Conservation (phyloP, 2,888 invertebrate genomes). For the Limnephilus rhombicus region DNA sequence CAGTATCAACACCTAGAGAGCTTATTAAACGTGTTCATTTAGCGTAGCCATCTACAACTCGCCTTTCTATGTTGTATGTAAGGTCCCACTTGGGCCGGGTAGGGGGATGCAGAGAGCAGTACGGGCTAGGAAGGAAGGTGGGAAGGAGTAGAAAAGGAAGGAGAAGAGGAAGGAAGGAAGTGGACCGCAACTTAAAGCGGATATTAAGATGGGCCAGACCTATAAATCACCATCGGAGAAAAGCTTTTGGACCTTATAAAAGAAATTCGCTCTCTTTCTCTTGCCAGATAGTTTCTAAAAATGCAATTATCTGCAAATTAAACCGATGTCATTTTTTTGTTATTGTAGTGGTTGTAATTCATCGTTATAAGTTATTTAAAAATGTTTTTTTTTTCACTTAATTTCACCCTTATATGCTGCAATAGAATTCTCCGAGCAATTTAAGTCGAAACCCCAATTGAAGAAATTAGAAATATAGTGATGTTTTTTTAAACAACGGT, state of each 20-base stretch:
- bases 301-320: background rate
- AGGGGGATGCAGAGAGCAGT: background rate
- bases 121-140: background rate
- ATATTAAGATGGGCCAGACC: constrained; percentile 44
- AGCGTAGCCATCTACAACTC: background rate
- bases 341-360: background rate
- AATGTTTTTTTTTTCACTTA: background rate
- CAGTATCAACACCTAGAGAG: background rate
- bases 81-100: constrained; percentile 24
- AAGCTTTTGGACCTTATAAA: constrained; percentile 10
- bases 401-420: background rate
- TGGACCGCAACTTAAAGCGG: constrained; percentile 44
- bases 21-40: constrained; percentile 39
- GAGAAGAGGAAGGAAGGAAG: constrained; percentile 28
- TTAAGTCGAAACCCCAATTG: too few relatives aligned
- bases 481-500: too few relatives aligned
- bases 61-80: background rate
- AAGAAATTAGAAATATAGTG: too few relatives aligned
- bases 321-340: background rate
- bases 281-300: background rate
- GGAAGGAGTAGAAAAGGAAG: background rate
- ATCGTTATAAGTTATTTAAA: background rate
- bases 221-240: constrained; percentile 47
- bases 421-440: too few relatives aligned
- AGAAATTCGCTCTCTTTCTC: background rate